Evolutionary conservation across 2,888 invertebrate genomes (phyloP), one percentile per base, ranked within the genome.

Genomic region (Pelosia muscerda): DNA sequence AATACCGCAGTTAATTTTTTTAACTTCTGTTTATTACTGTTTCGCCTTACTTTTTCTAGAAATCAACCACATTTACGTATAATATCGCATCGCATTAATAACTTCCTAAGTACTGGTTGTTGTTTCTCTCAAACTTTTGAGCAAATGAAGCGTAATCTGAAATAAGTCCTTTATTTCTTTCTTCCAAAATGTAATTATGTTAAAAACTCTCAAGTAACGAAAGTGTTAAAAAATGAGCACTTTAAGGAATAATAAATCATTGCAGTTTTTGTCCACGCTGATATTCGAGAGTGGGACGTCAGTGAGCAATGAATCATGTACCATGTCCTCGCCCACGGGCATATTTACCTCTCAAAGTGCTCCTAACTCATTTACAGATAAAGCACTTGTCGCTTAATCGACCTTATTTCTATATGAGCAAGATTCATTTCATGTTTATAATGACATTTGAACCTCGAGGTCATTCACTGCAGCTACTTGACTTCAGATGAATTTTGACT

Each of bases 291-390:
- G 86, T 87, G 84, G 87, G 87, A 86, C 84, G 88, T 86, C 86
- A 86, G 84, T 85, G 78, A 83, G 86, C 87, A 87, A 89, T 93
- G 91, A 92, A 91, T 92, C 91, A 92, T 85, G 82, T 84, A 86
- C 81, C 77, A 80, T 86, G 86, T 89, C 86, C 85, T 90, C 91
- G 90, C 92, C 92, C 89, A 93, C 90, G 83, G 85, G 84, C 87
- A 86, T 87, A 88, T 88, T 90, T 90, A 89, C 87, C 86, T 88
- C 87, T 85, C 82, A 82, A 86, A 88, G 86, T 84, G 86, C 85
- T 86, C 84, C 83, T 83, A 79, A 79, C 79, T 85, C 79, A 85
- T 83, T 85, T 80, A 83, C 76, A 59, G 75, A 75, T 77, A 72
- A 76, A 78, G 73, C 68, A 68, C 68, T 69, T 70, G 72, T 73